Evolutionary conservation across 2,797 vertebrate genomes (phyloP).

Genomic region (Phoxinus dragarum): DNA sequence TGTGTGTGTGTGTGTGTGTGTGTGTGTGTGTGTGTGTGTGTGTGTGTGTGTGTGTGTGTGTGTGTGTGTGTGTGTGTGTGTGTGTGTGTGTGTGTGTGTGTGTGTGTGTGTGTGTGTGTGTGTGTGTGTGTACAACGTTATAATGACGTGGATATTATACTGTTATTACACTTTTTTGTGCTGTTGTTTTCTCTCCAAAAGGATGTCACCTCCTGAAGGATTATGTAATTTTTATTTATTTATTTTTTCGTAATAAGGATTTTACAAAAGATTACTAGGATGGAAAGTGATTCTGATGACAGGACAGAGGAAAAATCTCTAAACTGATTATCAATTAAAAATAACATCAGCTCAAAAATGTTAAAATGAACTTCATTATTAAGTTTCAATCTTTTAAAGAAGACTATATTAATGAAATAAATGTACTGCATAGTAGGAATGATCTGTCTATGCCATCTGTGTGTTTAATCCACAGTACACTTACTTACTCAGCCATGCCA

Average conservation of each 20-base stretch:
- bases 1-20: not conserved
- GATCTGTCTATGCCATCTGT: conserved; percentile 27
- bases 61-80: too few species aligned
- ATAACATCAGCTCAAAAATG: not conserved
- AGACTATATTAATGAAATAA: not conserved
- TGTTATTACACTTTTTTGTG: too few species aligned
- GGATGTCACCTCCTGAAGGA: not conserved
- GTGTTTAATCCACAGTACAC: conserved; percentile 38
- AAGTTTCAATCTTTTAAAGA: not conserved
- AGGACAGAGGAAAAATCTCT: not conserved
- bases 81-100: too few species aligned
- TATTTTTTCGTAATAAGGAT: not conserved
- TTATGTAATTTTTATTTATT: not conserved
- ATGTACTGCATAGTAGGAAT: conserved; percentile 25
- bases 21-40: too few species aligned
- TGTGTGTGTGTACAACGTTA: too few species aligned
- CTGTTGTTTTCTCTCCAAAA: not conserved
- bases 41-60: too few species aligned
- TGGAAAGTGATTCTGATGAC: not conserved
- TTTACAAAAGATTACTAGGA: not conserved
- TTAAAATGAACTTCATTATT: not conserved
- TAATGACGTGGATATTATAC: too few species aligned
- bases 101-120: too few species aligned
- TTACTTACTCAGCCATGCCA: conserved; percentile 6
- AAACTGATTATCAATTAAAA: not conserved